A percentile compares a stretch with the other conserved stretches of the same genome.
Conservation (phyloP, 2,113 vertebrate species). For the Zosterops pallidus region DNA sequence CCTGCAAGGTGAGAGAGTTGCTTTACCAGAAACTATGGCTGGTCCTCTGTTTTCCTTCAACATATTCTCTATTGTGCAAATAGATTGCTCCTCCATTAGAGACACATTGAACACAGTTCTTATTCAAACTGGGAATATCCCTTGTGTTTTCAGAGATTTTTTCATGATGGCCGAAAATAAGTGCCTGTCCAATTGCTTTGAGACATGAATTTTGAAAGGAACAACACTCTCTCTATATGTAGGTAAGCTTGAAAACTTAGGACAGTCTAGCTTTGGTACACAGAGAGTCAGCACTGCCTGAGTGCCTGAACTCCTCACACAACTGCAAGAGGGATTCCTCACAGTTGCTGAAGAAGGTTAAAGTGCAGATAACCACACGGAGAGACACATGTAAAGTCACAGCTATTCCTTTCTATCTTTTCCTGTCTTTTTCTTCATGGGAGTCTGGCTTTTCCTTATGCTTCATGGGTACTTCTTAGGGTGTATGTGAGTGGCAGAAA, state of each 20-base stretch:
- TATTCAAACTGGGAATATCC: neutral
- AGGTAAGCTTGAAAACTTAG: neutral
- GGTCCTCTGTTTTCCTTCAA: neutral
- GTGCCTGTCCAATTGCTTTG: neutral
- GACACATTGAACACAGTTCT: neutral
- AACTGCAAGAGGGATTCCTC: neutral
- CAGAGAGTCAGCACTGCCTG: neutral
- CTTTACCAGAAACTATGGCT: neutral
- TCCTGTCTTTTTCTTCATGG: neutral
- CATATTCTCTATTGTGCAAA: neutral
- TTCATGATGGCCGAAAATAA: neutral
- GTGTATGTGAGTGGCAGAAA: neutral
- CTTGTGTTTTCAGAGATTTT: neutral
- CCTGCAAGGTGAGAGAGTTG: neutral
- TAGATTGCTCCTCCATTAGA: neutral
- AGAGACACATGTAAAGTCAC: accelerated
- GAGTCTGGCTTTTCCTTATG: neutral
- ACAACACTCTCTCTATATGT: neutral
- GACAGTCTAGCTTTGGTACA: neutral
- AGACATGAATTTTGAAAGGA: neutral
- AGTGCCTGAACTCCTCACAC: neutral
- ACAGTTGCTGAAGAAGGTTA: neutral
- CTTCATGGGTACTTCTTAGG: neutral
- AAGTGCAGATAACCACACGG: neutral
- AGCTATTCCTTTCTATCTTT: neutral